Base-by-base conservation (phyloP, 2,797 vertebrate genomes). In the Coccyzus lansbergi region DNA sequence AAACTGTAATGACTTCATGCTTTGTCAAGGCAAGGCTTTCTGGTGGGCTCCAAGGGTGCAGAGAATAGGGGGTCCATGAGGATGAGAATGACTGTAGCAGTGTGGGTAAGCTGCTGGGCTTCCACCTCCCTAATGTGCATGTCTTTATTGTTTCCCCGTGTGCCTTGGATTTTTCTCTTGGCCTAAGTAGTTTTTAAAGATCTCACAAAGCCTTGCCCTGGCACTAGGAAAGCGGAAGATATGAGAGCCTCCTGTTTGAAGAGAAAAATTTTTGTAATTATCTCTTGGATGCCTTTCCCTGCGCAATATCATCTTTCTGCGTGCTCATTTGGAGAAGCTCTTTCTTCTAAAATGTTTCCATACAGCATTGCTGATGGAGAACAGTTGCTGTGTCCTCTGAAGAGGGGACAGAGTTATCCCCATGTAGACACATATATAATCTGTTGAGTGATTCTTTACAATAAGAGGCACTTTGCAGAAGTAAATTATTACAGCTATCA, bases 401-500 rank as follows among this genome's bases (percentile, higher is more conserved):
- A 65, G 64, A 81, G 90, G 33, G 34, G 51, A 71, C 65, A 53
- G 94, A 92, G 92, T 59, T 75, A 86, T 90, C 76, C 40, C 34
- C 55, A 10, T 9, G 5, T 40, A 13, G 51, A 76, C 67, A 86
- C 4, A 0, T 68, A 53, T 67, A 67, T 79, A 79, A 95, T 94
- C 90, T 92, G 36, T 75, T 76, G 81, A 94, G 80, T 64, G 70
- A 88, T 89, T 86, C 83, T 90, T 94, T 87, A 83, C 80, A 68
- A 44, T 70, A 84, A 89, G 72, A 96, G 89, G 83, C 63, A 67
- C 79, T 94, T 86, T 65, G 79, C 81, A 88, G 69, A 93, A 94
- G 72, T 89, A 92, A 96, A 62, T 94, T 90, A 85, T 95, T 93
- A 53, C 84, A 81, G 56, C 92, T 93, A 58, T 70, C 25, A 10